Evolutionary conservation across 2,797 vertebrate genomes (phyloP), one percentile per base, ranked within the genome.

Genomic region (Otolemur crassicaudatus): DNA sequence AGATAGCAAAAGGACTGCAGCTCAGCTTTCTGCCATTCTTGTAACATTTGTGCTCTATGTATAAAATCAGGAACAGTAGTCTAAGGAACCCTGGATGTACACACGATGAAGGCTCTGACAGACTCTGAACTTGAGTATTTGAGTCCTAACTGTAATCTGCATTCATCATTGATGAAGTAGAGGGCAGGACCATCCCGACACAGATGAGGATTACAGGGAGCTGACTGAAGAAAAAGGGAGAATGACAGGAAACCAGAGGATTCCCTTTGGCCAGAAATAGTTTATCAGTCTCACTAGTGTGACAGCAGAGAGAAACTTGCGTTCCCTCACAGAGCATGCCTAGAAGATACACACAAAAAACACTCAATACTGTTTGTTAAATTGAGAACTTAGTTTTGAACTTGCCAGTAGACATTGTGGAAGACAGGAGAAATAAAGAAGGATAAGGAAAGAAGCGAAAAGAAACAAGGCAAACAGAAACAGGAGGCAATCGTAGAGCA

Each of bases 381-480:
- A 91, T 7, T 22, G 25, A 53, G 25, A 81, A 22, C 4, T 85
- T 75, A 87, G 1, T 37, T 37, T 65, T 81, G 10, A 70, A 40
- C 31, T 46, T 17, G 43, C 31, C 9, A 34, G 60, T 34, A 81
- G 46, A 83, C 7, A 19, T 31, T 80, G 58, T 84, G 65, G 63
- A 85, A 94, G n/a, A 80, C 46, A 80, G n/a, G 65, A 69, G n/a
- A 88, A 94, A 60, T 73, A 31, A 77, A 70, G 43, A 88, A 37
- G 43, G 53, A 31, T 31, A 65, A 82, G 87, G 13, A 56, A 63
- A 77, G 56, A 77, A 43, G 4, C 29, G 46, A 58, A 77, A 86
- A 63, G 73, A 81, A 90, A 16, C 37, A 72, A 90, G 56, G 46
- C 58, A 65, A 93, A 87, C 19, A 40, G 34, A 85, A 79, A 49